These are phyloP conservation scores for Vimba vimba DNA, from an alignment of 2,113 vertebrate genomes.

Conservation along the genomic window DNA sequence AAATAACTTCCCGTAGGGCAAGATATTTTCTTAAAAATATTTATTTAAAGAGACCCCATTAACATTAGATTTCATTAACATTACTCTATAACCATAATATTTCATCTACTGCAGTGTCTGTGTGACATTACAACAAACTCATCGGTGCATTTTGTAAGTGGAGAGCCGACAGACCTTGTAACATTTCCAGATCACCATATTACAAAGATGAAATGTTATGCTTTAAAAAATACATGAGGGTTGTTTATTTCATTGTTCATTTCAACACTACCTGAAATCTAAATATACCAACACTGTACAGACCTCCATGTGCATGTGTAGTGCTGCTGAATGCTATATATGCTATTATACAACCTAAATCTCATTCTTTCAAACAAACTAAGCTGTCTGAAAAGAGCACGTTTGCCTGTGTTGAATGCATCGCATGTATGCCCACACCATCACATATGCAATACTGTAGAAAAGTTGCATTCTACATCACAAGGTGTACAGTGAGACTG, in stretches of 20 bases:
- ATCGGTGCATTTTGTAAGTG: background rate
- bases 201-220: background rate
- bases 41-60: conserved; percentile 33
- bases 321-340: background rate
- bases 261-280: background rate
- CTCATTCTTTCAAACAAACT: conserved; percentile 10
- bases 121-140: conserved; percentile 13
- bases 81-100: conserved; percentile 14
- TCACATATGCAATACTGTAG: conserved; percentile 17
- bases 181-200: background rate
- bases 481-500: background rate
- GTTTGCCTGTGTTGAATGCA: background rate
- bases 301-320: background rate
- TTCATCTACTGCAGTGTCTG: background rate
- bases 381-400: background rate
- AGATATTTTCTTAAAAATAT: conserved; percentile 5
- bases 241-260: background rate
- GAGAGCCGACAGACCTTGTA: background rate
- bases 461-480: conserved; percentile 21
- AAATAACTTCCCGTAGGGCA: background rate
- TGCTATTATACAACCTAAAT: background rate
- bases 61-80: background rate
- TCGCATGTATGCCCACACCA: background rate
- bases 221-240: background rate
- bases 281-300: background rate